Base-by-base conservation (phyloP, 2,113 vertebrate species). In the Rhea americana region DNA sequence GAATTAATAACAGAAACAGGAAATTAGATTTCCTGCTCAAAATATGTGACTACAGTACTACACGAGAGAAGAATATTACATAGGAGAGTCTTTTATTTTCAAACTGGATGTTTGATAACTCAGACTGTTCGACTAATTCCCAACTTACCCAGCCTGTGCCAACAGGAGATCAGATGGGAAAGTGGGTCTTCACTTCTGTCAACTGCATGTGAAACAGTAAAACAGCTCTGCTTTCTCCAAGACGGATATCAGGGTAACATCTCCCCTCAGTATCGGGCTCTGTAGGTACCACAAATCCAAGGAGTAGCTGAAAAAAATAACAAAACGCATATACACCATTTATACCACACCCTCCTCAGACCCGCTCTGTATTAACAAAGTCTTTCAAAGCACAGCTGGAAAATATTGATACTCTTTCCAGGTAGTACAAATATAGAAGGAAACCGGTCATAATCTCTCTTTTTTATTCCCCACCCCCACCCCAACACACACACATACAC, bases 1-100 rank as follows among this genome's bases (percentile, higher is more conserved):
- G 63, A 94, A 91, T 93, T 53, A 92, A 26, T 7, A 83, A 92
- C 35, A 93, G 74, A 85, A 87, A 92, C 10, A 77, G 87, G 70
- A 96, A 96, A 95, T 92, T 90, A 87, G 37, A 74, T 95, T 94
- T 95, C 61, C 65, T 80, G 25, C 14, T 51, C 75, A 80, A 91
- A 91, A 58, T 37, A 26, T 1, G 1, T 3, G 28, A 61, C 10
- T 39, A 13, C 63, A 30, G 20, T 41, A 62, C 37, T 30, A n/a
- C 3, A 14, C 0, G 0, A n/a, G 30, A 47, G 62, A 73, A 66
- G 5, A 73, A 7, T 3, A 48, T 55, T 66, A 50, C 3, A 17
- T 39, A 11, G 0, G 0, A 6, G 19, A 77, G 20, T 78, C 20
- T 63, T 16, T 55, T 66, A 22, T 55, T 72, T 87, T 78, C 3